These are phyloP conservation scores for Vulpes lagopus DNA, from an alignment of 2,113 vertebrate species.

Conservation along the genomic window DNA sequence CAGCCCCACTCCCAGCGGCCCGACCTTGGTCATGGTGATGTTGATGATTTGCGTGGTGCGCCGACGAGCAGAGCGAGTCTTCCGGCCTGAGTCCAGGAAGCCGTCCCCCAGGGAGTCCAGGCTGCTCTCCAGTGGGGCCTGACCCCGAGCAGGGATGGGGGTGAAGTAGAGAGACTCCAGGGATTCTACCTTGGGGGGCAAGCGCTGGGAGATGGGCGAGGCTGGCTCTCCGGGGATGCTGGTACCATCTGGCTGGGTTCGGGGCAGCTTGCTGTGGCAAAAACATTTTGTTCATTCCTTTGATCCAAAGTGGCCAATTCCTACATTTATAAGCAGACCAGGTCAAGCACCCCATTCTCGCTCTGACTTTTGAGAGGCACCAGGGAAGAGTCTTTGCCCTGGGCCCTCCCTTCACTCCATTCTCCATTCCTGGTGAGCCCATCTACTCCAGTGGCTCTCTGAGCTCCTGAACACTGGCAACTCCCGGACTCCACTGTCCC, in stretches of 20 bases:
- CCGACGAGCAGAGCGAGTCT: slow-evolving; percentile 89
- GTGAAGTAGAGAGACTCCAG: slow-evolving; percentile 95
- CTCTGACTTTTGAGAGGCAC: not conserved
- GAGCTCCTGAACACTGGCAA: not conserved
- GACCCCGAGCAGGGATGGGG: slow-evolving; percentile 86
- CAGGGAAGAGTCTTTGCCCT: not conserved
- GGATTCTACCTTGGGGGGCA: slow-evolving; percentile 87
- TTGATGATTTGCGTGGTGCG: slow-evolving; percentile 93
- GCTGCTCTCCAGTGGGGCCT: slow-evolving; percentile 86
- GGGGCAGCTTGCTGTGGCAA: slow-evolving; percentile 85
- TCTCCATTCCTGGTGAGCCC: not conserved
- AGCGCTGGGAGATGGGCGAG: slow-evolving; percentile 85
- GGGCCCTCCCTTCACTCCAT: not conserved
- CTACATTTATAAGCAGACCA: not conserved
- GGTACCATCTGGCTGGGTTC: slow-evolving; percentile 86
- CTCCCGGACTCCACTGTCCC: not conserved
- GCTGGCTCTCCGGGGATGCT: slow-evolving; percentile 86
- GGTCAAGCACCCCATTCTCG: not conserved
- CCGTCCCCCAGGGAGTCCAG: slow-evolving; percentile 83
- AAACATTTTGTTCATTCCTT: not conserved
- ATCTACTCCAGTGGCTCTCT: not conserved
- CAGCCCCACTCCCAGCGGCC: not conserved
- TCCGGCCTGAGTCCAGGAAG: slow-evolving; percentile 85
- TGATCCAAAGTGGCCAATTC: not conserved
- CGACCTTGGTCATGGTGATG: slow-evolving; percentile 94